These are phyloP conservation scores for Oreochromis spilurus DNA, from an alignment of 2,113 vertebrate genomes.

Conservation along the genomic window DNA sequence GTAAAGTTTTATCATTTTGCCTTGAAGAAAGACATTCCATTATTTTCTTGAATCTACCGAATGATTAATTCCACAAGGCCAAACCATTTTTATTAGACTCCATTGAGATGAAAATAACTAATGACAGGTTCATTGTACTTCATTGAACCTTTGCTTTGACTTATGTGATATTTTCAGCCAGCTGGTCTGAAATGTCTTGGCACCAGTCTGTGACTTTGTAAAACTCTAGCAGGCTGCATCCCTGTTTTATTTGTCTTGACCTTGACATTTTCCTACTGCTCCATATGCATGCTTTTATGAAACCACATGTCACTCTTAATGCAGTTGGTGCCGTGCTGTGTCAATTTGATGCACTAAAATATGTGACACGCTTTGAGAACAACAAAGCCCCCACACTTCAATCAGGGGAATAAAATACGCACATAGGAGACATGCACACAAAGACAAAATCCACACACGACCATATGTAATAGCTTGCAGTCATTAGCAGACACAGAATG, in stretches of 20 bases:
- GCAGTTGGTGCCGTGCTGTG: conserved; percentile 6
- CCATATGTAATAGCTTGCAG: background rate
- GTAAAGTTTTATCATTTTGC: background rate
- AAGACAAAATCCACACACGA: background rate
- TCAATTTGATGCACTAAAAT: conserved; percentile 45
- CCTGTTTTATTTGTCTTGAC: conserved; percentile 43
- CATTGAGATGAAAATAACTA: conserved; percentile 13
- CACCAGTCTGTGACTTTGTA: conserved; percentile 16
- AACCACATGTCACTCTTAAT: conserved; percentile 43
- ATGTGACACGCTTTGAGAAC: conserved; percentile 56
- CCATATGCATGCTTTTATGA: conserved; percentile 33
- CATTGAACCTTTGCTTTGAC: conserved; percentile 26
- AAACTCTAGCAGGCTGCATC: background rate
- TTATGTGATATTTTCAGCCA: conserved; percentile 18
- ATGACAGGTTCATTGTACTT: conserved; percentile 12
- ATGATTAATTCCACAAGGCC: background rate
- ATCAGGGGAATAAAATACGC: conserved; percentile 30
- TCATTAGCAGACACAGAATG: background rate
- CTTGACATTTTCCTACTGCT: conserved; percentile 31
- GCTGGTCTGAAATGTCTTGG: conserved; percentile 14
- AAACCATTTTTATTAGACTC: conserved; percentile 2
- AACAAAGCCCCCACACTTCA: conserved; percentile 54
- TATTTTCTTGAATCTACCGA: background rate
- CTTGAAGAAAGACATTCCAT: background rate
- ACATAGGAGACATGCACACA: background rate